Base-by-base conservation (phyloP, 2,888 invertebrate genomes). In the Campoplex nolae region DNA sequence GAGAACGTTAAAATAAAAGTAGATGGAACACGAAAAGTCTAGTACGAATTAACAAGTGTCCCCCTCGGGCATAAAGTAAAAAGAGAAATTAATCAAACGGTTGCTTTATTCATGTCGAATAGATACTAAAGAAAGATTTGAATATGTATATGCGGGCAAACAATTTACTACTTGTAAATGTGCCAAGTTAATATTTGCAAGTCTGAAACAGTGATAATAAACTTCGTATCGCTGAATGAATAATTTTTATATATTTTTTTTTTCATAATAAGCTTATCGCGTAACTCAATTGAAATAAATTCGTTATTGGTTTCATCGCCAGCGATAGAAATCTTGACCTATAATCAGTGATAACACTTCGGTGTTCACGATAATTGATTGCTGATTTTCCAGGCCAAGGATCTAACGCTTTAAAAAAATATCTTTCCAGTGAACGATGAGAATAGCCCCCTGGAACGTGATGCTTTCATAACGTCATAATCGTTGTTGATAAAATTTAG, bases 21-120 rank as follows among this genome's bases (percentile, higher is more conserved):
- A 3, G 71, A 71, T 71, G 51, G 23, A 51, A 51, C 35, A 42
- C 32, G 8, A 35, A 70, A 48, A 70, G 70, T 70, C 45, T 70
- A 70, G 28, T 38, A 70, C 23, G 23, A 70, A 70, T 70, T 70
- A 70, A 45, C 48, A 73, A 51, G 28, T 62, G 62, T 62, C 62
- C 48, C 51, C 32, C 51, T 18, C 7, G 18, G 32, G 32, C n/a
- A 54, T 32, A 3, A 35, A 35, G 35, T n/a, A 32, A 51, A 23
- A 51, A 18, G 32, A 48, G 35, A 51, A 23, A 73, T 28, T 45
- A 45, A 16, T 70, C 62, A 62, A 62, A 62, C 32, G 16, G 16
- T 62, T 28, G 16, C 62, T 62, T 62, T 62, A 62, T 62, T 62
- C 62, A 62, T 62, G 32, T 62, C 32, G 6, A 62, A 62, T 16